Percentiles rank a stretch among this genome's conserved stretches.
phyloP scores from a whole-genome alignment of 1,140 invertebrate species.

The Hycleus phaleratus region DNA sequence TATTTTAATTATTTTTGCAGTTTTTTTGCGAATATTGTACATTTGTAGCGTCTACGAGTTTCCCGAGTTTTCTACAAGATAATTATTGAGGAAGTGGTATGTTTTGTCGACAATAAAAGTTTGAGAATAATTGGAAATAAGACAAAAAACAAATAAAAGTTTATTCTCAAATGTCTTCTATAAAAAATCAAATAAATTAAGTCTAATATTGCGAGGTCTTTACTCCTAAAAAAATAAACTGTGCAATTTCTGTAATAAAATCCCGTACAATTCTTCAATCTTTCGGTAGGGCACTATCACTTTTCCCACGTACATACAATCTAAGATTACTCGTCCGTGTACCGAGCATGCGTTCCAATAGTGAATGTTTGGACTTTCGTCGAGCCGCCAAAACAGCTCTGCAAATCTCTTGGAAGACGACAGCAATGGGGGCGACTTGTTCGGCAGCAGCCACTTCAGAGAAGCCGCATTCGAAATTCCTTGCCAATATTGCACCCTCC shows the following conservation, averaged over 20 bases:
- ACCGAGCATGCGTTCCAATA: conserved; percentile 69
- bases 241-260: too few species aligned
- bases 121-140: too few species aligned
- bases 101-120: conserved; percentile 15
- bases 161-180: too few species aligned
- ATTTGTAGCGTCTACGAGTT: too few species aligned
- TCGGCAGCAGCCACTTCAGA: conserved; percentile 85
- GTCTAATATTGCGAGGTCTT: too few species aligned
- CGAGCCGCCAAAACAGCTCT: conserved; percentile 69
- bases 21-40: too few species aligned
- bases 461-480: conserved; percentile 81
- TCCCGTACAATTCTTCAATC: conserved; percentile 46
- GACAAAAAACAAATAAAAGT: too few species aligned
- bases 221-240: too few species aligned
- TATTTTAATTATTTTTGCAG: too few species aligned
- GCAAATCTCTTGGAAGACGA: conserved; percentile 73
- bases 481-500: conserved; percentile 81
- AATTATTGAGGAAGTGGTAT: too few species aligned
- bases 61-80: too few species aligned
- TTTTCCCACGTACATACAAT: conserved; percentile 75
- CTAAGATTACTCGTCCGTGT: conserved; percentile 58
- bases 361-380: conserved; percentile 75
- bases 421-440: conserved; percentile 70
- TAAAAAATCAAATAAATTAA: too few species aligned
- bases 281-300: conserved; percentile 75